Evolutionary conservation across 2,797 vertebrate genomes (phyloP), one percentile per base, ranked within the genome.

Genomic region (Hydrolagus colliei): DNA sequence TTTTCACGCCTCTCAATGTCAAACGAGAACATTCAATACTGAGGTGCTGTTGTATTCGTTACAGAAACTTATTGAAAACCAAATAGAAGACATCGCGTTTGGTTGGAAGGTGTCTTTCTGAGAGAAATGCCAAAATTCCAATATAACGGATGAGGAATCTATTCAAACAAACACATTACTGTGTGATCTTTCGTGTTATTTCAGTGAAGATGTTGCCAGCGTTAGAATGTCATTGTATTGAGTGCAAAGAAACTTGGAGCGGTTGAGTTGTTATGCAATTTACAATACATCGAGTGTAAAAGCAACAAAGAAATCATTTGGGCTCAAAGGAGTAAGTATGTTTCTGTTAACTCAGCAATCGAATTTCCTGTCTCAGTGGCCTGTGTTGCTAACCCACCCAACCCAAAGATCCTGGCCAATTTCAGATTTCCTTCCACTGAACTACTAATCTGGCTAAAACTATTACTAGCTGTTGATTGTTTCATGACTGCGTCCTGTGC

Each of bases 401-500:
- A 71, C 32, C 65, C 79, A 84, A 71, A 67, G 79, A 68, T 65
- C 79, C 59, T 27, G 35, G 32, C 67, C 32, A 67, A 84, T 63
- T 84, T 68, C 32, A 71, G 65, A 84, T 32, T 84, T 84, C 79
- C 79, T 84, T 67, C 79, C 79, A 84, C 32, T 35, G 9, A 32
- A 63, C 79, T 67, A 52, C 16, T 65, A 68, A 63, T 63, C 67
- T 9, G 11, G 63, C 65, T 71, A 84, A 68, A 71, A 84, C 71
- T 41, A 11, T 68, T 84, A 84, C 65, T 71, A 63, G 18, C 27
- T 52, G 27, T 67, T 68, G 32, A 67, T n/a, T 84, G 79, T 84
- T 84, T 84, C 32, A 18, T 41, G 32, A 52, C 65, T 68, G 71
- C 68, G 67, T 84, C 79, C 79, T 84, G 65, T 84, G 65, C 63